Conservation (phyloP, 2,113 vertebrate genomes). For the Benitochromis conjunctus region DNA sequence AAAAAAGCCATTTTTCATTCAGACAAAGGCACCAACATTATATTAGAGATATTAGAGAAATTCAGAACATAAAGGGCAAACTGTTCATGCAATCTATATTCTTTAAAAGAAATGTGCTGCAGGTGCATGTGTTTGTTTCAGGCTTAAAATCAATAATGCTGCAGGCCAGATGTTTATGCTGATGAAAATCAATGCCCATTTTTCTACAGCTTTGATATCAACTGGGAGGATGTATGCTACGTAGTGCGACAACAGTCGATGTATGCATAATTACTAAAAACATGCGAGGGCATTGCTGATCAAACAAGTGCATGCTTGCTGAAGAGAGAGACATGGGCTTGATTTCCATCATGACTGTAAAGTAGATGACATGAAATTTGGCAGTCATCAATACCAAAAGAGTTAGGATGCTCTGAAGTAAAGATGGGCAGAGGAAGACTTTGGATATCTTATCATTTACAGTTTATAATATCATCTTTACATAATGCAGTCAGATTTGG, state of each 20-base stretch:
- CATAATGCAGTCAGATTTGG: no score
- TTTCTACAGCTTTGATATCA: conserved; percentile 19
- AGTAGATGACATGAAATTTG: neutral
- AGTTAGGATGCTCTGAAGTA: neutral
- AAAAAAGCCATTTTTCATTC: neutral
- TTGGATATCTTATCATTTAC: neutral
- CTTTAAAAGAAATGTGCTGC: neutral
- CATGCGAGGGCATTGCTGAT: neutral
- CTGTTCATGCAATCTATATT: conserved; percentile 29
- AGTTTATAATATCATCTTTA: neutral
- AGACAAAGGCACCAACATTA: neutral
- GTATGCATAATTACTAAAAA: neutral
- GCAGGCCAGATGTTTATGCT: conserved; percentile 44
- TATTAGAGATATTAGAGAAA: neutral
- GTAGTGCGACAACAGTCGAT: neutral
- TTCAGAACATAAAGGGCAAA: neutral
- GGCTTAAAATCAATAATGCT: conserved; percentile 49
- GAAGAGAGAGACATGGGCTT: neutral
- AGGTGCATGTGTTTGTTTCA: neutral
- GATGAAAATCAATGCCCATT: conserved; percentile 58
- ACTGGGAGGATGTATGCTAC: neutral
- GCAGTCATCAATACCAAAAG: neutral
- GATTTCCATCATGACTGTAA: neutral
- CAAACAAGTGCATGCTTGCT: neutral
- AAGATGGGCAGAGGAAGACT: neutral